Evolutionary conservation across 2,888 invertebrate genomes (phyloP).

Genomic region (Nomada ferruginata): DNA sequence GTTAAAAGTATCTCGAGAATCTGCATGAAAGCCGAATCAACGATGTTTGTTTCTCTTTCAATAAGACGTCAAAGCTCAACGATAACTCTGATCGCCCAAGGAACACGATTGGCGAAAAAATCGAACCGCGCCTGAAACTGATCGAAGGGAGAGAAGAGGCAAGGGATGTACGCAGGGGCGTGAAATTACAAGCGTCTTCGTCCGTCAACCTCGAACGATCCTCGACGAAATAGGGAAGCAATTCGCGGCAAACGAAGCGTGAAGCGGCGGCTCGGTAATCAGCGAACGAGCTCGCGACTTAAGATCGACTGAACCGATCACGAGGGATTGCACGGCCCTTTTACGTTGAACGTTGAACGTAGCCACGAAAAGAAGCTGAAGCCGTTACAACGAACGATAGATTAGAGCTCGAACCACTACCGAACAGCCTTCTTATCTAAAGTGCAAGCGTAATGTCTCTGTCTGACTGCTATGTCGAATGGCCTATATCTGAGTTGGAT

Average conservation of each 20-base stretch:
- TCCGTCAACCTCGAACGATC: constrained; percentile 16
- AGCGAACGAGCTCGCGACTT: neutral
- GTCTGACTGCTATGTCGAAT: constrained; percentile 43
- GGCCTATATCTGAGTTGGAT: too few species aligned
- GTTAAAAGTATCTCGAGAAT: too few species aligned
- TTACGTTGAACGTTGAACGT: neutral
- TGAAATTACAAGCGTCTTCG: constrained; percentile 34
- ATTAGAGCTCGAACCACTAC: constrained; percentile 44
- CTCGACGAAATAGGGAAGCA: constrained; percentile 19
- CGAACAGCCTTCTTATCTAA: constrained; percentile 70
- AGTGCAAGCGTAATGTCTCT: constrained; percentile 74
- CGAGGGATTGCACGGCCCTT: constrained; percentile 26
- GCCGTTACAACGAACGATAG: too few species aligned
- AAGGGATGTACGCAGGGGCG: constrained; percentile 4
- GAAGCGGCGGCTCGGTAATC: constrained; percentile 38
- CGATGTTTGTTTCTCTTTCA: too few species aligned
- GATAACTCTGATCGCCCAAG: too few species aligned
- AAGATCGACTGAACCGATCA: constrained; percentile 29
- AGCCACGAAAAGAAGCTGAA: neutral
- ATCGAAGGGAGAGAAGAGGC: neutral
- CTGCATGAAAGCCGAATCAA: too few species aligned
- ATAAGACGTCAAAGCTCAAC: too few species aligned
- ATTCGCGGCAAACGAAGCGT: constrained; percentile 42
- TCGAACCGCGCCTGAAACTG: too few species aligned
- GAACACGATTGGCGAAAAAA: too few species aligned